These are phyloP conservation scores for Ginglymostoma cirratum DNA, from an alignment of 2,113 vertebrate genomes.

Conservation along the genomic window DNA sequence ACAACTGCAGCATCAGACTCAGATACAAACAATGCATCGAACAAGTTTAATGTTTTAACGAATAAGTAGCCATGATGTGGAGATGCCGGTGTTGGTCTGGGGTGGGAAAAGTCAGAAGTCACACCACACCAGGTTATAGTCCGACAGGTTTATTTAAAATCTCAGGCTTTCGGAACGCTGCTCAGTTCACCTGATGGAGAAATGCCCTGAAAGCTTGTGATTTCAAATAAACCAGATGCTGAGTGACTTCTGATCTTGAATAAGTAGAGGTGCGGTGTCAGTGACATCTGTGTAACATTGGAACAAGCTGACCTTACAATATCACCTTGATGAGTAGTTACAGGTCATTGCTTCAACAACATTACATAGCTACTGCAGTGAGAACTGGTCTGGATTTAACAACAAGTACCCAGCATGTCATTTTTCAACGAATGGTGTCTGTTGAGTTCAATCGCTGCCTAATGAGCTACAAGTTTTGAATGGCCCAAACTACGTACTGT, in stretches of 20 bases:
- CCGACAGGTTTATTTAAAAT: no score
- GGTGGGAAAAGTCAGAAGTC: no score
- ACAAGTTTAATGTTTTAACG: neutral
- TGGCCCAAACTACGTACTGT: neutral
- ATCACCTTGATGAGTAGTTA: neutral
- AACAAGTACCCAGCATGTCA: neutral
- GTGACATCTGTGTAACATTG: neutral
- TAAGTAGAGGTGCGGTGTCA: neutral
- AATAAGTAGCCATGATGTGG: no score
- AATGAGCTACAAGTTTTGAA: neutral
- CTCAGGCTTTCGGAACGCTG: no score
- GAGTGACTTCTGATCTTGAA: no score
- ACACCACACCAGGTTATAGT: no score
- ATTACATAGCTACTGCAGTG: neutral
- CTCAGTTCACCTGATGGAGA: no score
- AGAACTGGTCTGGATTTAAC: neutral
- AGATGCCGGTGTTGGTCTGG: no score
- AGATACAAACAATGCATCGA: conserved; percentile 8
- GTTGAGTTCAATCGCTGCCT: no score
- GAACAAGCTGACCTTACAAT: neutral
- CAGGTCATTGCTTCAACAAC: neutral
- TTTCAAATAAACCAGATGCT: no score
- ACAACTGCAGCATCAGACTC: neutral
- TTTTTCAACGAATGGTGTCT: no score
- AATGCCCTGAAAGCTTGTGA: no score